These are phyloP conservation scores for Eulithis prunata DNA, from an alignment of 2,888 invertebrate species.

Conservation along the genomic window DNA sequence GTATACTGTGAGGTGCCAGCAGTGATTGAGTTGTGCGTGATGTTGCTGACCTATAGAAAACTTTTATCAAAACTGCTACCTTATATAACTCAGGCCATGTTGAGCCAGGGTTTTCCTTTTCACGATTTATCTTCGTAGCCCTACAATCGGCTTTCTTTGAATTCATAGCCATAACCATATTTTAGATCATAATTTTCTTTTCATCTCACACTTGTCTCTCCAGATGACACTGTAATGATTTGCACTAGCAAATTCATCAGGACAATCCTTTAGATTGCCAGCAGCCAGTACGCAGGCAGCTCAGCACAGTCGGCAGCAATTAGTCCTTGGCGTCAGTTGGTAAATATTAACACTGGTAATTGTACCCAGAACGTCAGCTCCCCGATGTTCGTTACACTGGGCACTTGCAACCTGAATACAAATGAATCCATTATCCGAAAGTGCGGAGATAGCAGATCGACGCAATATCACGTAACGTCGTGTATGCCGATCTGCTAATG, in stretches of 20 bases:
- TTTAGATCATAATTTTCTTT: too few relatives aligned
- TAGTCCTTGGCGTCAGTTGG: conserved; percentile 79
- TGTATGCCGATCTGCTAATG: conserved; percentile 61
- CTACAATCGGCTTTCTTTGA: too few relatives aligned
- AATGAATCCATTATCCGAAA: conserved; percentile 81
- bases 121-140: too few relatives aligned
- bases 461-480: conserved; percentile 65
- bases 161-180: too few relatives aligned
- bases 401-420: conserved; percentile 80
- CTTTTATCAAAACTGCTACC: too few relatives aligned
- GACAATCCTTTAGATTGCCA: conserved; percentile 23
- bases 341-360: conserved; percentile 83
- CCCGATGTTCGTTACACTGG: conserved; percentile 80
- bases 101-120: too few relatives aligned
- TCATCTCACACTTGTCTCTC: neutral
- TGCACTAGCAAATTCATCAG: conserved; percentile 17
- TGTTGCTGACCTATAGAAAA: too few relatives aligned
- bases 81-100: too few relatives aligned
- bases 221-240: neutral
- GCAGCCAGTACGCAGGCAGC: conserved; percentile 48
- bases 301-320: conserved; percentile 65
- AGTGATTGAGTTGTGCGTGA: too few relatives aligned
- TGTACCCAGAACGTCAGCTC: conserved; percentile 79
- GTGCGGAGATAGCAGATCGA: conserved; percentile 73
- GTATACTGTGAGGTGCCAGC: too few relatives aligned